Evolutionary conservation across 2,888 invertebrate genomes (phyloP).

Genomic region (Acronicta psi): DNA sequence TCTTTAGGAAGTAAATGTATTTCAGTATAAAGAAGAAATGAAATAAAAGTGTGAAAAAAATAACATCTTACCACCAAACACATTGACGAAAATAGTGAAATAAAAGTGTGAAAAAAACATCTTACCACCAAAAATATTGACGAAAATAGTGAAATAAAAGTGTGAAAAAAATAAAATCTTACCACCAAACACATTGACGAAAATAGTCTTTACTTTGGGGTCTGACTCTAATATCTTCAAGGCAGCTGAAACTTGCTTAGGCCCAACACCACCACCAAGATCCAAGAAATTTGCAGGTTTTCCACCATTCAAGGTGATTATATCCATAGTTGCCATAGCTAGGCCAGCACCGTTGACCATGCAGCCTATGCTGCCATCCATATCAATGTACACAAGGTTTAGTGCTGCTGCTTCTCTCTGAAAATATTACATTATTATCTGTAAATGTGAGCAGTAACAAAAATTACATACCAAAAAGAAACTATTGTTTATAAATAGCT

Average conservation of each 20-base stretch:
- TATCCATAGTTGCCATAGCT: slow-evolving; percentile 99
- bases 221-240: slow-evolving; percentile 96
- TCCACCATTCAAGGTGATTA: slow-evolving; percentile 98
- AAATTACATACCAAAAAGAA: too few species aligned
- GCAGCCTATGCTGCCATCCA: slow-evolving; percentile 99
- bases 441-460: too few species aligned
- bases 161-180: slow-evolving; percentile 33
- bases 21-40: background rate
- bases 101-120: too few species aligned
- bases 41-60: background rate
- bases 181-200: slow-evolving; percentile 99
- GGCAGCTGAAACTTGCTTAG: slow-evolving; percentile 97
- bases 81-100: slow-evolving; percentile 99
- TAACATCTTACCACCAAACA: slow-evolving; percentile 93
- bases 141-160: slow-evolving; percentile 91
- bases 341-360: slow-evolving; percentile 99
- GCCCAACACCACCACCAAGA: slow-evolving; percentile 98
- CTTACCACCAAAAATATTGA: slow-evolving; percentile 98
- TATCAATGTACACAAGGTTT: slow-evolving; percentile 98
- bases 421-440: slow-evolving; percentile 35
- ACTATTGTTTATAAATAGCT: too few species aligned
- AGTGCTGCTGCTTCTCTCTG: slow-evolving; percentile 95
- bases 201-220: slow-evolving; percentile 96
- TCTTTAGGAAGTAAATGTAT: background rate
- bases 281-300: slow-evolving; percentile 99